These are phyloP conservation scores for Ellobium chinense DNA, from an alignment of 2,888 invertebrate species.

Conservation along the genomic window DNA sequence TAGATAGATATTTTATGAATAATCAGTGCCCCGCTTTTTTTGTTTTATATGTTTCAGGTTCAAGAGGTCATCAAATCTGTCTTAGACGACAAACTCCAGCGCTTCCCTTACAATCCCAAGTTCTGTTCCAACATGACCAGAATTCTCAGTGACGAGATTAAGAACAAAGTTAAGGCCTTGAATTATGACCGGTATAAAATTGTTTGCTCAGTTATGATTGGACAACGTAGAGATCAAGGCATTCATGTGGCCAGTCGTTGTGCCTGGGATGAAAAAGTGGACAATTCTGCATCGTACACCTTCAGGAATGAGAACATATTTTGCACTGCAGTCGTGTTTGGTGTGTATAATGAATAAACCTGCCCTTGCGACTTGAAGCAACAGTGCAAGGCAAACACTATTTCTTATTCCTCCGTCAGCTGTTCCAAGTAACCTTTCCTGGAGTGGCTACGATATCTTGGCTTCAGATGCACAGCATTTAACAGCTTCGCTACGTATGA, in stretches of 20 bases:
- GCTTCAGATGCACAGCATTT: too few relatives aligned
- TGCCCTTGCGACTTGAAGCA: too few relatives aligned
- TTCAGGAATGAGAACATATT: conserved; percentile 60
- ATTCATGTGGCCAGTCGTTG: conserved; percentile 58
- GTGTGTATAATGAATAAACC: conserved; percentile 62
- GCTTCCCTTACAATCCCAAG: conserved; percentile 61
- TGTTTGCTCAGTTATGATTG: conserved; percentile 59
- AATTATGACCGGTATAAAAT: conserved; percentile 70
- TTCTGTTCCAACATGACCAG: conserved; percentile 59
- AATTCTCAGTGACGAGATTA: conserved; percentile 65
- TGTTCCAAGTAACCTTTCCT: too few relatives aligned
- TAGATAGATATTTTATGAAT: too few relatives aligned
- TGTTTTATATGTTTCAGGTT: conserved; percentile 25
- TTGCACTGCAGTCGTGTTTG: conserved; percentile 66
- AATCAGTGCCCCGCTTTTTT: too few relatives aligned
- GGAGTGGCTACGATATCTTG: too few relatives aligned
- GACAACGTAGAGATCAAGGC: conserved; percentile 62
- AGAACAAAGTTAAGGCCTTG: conserved; percentile 63
- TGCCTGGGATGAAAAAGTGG: conserved; percentile 63
- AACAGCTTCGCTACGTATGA: too few relatives aligned
- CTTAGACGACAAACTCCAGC: conserved; percentile 56
- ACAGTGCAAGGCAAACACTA: too few relatives aligned
- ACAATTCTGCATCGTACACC: conserved; percentile 62
- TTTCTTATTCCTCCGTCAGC: too few relatives aligned
- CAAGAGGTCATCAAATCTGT: conserved; percentile 53